phyloP scores from a whole-genome alignment of 2,797 vertebrate genomes.

The Anolis apletophallus region DNA sequence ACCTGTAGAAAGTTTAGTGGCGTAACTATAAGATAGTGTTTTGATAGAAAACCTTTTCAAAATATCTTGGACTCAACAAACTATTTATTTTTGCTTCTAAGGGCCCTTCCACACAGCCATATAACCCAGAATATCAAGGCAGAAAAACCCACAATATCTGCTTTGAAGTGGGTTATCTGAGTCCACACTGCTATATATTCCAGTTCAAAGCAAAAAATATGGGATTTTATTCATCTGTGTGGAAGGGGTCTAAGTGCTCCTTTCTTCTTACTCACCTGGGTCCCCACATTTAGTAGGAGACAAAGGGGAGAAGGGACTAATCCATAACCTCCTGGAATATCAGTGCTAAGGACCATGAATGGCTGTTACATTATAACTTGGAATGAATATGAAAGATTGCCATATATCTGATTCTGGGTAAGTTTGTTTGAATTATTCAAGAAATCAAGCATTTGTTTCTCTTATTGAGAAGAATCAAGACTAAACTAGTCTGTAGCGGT shows the following conservation, averaged over 20 bases:
- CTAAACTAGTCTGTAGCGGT: background rate
- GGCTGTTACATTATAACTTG: background rate
- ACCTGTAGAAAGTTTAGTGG: background rate
- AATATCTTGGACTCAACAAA: background rate
- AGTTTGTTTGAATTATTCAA: background rate
- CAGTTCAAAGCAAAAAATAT: too few species aligned
- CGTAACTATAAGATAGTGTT: background rate
- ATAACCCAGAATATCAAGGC: too few species aligned
- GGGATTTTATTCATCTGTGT: too few species aligned
- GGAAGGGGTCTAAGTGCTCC: too few species aligned
- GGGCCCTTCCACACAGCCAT: too few species aligned
- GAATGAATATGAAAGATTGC: background rate
- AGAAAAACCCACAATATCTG: too few species aligned
- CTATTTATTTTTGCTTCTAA: background rate
- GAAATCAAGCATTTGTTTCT: background rate
- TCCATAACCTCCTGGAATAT: background rate
- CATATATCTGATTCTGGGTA: background rate
- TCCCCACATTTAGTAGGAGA: background rate
- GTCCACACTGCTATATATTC: too few species aligned
- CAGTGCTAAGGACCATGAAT: background rate
- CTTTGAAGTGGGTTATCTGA: too few species aligned
- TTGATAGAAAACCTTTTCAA: background rate
- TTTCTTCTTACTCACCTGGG: too few species aligned
- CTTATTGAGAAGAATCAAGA: background rate
- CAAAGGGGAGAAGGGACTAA: background rate